phyloP scores from a whole-genome alignment of 2,888 invertebrate species.

The Meteorus cinctellus region DNA sequence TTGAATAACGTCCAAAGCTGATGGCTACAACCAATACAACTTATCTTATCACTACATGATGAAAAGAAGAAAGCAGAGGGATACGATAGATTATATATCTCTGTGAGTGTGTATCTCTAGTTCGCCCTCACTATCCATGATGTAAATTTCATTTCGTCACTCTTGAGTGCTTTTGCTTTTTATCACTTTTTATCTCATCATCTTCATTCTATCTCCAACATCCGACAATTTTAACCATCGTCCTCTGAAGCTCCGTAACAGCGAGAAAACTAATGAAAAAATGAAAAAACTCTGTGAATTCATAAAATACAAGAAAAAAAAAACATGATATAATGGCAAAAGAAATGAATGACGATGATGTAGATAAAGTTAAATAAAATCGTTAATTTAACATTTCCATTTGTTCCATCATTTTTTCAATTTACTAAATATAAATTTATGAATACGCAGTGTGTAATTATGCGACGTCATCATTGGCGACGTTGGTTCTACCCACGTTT shows the following conservation, averaged over 20 bases:
- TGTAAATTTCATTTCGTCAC: conserved; percentile 18
- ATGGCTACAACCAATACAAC: neutral
- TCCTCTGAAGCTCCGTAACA: neutral
- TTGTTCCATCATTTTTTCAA: conserved; percentile 38
- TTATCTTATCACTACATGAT: neutral
- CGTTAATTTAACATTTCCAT: conserved; percentile 30
- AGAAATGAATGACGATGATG: neutral
- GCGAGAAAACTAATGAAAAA: neutral
- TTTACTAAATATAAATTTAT: neutral
- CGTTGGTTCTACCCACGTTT: neutral
- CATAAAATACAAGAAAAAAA: neutral
- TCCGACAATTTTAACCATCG: neutral
- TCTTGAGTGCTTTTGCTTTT: conserved; percentile 14
- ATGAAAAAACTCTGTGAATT: neutral
- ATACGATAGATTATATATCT: neutral
- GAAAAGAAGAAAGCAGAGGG: neutral
- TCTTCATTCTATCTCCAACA: neutral
- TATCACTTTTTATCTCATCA: conserved; percentile 9
- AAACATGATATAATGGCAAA: neutral
- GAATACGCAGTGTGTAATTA: neutral
- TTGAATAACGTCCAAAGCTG: neutral
- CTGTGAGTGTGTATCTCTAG: neutral
- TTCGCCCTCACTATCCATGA: neutral
- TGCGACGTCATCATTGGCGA: neutral
- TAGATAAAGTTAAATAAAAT: neutral